Percentiles rank a stretch among this genome's conserved stretches.
Evolutionary conservation across 2,888 invertebrate species (phyloP).

Genomic region (Endomychus coccineus): DNA sequence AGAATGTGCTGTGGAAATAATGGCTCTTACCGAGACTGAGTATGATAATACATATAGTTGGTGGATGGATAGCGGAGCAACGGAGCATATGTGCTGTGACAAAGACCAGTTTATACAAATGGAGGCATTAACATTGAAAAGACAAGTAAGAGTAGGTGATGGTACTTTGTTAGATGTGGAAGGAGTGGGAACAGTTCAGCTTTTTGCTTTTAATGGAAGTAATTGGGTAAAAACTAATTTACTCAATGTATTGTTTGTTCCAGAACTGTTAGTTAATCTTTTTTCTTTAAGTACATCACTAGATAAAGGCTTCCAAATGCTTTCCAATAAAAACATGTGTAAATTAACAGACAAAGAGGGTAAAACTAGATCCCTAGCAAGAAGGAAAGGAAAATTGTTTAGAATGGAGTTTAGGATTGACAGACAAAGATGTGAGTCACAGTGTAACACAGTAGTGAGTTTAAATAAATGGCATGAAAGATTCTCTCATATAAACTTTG

Average conservation of each 20-base stretch:
- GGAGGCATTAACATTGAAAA: constrained; percentile 1
- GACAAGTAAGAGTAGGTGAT: constrained; percentile 16
- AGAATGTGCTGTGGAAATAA: not conserved
- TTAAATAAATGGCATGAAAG: constrained; percentile 11
- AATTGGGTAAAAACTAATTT: constrained; percentile 16
- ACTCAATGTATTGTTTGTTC: constrained; percentile 15
- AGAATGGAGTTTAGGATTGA: constrained; percentile 1
- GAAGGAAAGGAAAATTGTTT: constrained; percentile 3
- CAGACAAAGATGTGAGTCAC: not conserved
- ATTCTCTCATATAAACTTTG: constrained; percentile 13
- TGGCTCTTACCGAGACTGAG: not conserved
- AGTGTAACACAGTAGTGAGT: constrained; percentile 8
- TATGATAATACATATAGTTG: constrained; percentile 4
- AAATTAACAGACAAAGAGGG: constrained; percentile 8
- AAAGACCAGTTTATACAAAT: constrained; percentile 2
- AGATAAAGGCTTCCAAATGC: constrained; percentile 15
- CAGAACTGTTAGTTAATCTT: constrained; percentile 16
- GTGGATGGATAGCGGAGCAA: constrained; percentile 16
- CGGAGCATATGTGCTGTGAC: constrained; percentile 14
- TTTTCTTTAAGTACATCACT: constrained; percentile 15
- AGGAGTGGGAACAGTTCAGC: constrained; percentile 13
- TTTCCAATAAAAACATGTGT: constrained; percentile 12
- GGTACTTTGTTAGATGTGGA: constrained; percentile 13
- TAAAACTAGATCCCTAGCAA: constrained; percentile 1
- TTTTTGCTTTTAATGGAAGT: constrained; percentile 14